These are phyloP conservation scores for Paguma larvata DNA, from an alignment of 2,797 vertebrate genomes.

Conservation along the genomic window DNA sequence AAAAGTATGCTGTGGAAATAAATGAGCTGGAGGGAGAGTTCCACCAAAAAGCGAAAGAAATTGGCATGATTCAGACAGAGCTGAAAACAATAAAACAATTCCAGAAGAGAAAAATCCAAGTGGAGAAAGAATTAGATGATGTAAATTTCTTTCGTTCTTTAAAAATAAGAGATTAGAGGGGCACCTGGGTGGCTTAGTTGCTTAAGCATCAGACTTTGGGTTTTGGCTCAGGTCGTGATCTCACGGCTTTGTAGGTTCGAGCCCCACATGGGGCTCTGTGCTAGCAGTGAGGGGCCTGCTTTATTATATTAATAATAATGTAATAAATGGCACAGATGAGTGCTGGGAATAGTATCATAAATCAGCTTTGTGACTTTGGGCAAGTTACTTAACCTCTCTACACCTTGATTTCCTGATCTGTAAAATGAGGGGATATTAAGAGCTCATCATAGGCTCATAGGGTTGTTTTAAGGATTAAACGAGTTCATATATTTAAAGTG, in stretches of 20 bases:
- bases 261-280: no score
- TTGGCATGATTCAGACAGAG: conserved; percentile 90
- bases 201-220: no score
- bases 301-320: conserved; percentile 2
- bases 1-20: conserved; percentile 88
- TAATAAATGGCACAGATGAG: not conserved
- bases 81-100: conserved; percentile 91
- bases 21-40: conserved; percentile 91
- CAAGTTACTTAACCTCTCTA: not conserved
- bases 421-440: conserved; percentile 25
- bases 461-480: not conserved
- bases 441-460: not conserved
- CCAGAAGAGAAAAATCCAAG: conserved; percentile 88
- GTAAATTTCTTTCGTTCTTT: conserved; percentile 81
- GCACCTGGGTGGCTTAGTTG: no score
- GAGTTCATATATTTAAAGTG: conserved; percentile 48
- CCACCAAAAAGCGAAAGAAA: conserved; percentile 89
- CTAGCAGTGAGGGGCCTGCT: not conserved
- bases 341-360: not conserved
- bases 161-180: not conserved
- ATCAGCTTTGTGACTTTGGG: conserved; percentile 24
- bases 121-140: conserved; percentile 93
- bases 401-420: conserved; percentile 37
- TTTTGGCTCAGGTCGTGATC: no score
- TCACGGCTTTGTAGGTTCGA: no score